Evolutionary conservation across 2,113 vertebrate genomes (phyloP).

Genomic region (Oophaga pumilio): DNA sequence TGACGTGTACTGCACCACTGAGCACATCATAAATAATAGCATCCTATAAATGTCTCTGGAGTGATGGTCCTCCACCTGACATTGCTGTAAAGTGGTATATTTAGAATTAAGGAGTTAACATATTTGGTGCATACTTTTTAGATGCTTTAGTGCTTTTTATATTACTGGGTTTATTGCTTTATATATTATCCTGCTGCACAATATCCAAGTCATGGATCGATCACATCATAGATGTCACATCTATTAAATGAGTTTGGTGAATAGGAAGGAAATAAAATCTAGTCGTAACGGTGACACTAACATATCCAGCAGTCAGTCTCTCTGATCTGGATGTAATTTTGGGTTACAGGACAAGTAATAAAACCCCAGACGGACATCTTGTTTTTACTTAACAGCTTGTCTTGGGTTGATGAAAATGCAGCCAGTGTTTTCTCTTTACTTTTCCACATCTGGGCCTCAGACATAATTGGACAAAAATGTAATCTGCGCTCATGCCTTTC

Average conservation of each 20-base stretch:
- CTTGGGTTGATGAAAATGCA: constrained; percentile 36
- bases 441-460: constrained; percentile 7
- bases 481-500: constrained; percentile 6
- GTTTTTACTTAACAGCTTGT: constrained; percentile 29
- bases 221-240: background rate
- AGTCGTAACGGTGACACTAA: background rate
- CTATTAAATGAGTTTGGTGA: background rate
- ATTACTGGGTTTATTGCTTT: background rate
- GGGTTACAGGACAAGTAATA: constrained; percentile 23
- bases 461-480: constrained; percentile 41
- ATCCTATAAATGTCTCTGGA: too few species aligned
- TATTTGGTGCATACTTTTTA: background rate
- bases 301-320: constrained; percentile 25
- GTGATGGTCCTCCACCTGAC: too few species aligned
- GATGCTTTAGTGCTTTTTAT: background rate
- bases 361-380: constrained; percentile 22
- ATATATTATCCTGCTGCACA: background rate
- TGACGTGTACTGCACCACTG: too few species aligned
- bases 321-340: constrained; percentile 38
- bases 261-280: background rate
- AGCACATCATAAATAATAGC: too few species aligned
- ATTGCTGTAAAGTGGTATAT: background rate
- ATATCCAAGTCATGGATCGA: background rate
- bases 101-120: background rate
- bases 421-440: background rate